These are phyloP conservation scores for Stenoptilia bipunctidactyla DNA, from an alignment of 2,888 invertebrate species.

Conservation along the genomic window DNA sequence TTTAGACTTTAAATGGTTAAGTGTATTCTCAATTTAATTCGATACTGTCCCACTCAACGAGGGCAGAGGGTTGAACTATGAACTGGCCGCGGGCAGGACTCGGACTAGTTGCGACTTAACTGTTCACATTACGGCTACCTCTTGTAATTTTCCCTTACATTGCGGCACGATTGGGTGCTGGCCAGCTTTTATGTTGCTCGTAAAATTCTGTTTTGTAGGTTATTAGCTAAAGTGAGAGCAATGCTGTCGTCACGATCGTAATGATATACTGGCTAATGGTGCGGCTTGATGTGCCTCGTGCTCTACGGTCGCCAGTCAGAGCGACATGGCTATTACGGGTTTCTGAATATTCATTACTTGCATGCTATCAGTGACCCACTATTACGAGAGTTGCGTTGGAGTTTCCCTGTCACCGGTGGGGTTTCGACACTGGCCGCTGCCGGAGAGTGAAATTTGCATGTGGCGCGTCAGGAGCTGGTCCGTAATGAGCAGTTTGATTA, in stretches of 20 bases:
- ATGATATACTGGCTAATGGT: no score
- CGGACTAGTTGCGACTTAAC: slow-evolving; percentile 34
- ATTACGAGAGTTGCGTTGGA: no score
- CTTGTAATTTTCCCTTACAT: slow-evolving; percentile 24
- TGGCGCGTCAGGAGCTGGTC: background rate
- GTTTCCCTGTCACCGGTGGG: no score
- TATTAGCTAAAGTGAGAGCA: background rate
- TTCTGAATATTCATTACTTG: no score
- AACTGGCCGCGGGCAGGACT: slow-evolving; percentile 41
- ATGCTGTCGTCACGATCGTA: no score
- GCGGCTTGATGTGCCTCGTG: no score
- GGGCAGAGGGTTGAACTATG: slow-evolving; percentile 45
- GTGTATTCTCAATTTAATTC: slow-evolving; percentile 14
- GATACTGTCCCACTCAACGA: slow-evolving; percentile 23
- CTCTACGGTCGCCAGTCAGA: no score
- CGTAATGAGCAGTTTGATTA: slow-evolving; percentile 26
- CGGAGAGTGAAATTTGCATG: background rate
- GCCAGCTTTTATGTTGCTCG: background rate
- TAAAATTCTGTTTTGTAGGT: background rate
- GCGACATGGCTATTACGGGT: no score
- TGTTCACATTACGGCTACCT: slow-evolving; percentile 36
- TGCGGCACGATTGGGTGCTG: slow-evolving; percentile 2
- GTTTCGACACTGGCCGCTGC: no score
- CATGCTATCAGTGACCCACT: no score
- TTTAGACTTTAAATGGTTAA: slow-evolving; percentile 11